Evolutionary conservation across 2,113 vertebrate genomes (phyloP), one percentile per base, ranked within the genome.

Genomic region (Hemichromis elongatus): DNA sequence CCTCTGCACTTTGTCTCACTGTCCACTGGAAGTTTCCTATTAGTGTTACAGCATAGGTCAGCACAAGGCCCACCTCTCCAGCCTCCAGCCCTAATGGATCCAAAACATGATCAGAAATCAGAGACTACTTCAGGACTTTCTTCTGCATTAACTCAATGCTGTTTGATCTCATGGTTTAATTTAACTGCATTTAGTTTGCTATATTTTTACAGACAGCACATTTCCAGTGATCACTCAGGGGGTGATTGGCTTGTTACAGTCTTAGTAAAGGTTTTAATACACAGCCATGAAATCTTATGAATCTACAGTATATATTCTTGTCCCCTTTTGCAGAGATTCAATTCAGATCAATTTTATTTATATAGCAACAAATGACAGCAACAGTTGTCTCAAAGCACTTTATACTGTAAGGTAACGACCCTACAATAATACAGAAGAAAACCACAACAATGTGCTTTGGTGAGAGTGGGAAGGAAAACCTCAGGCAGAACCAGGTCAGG

Each of bases 11-110:
- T 89, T 99, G 98, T 53, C 98, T 95, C 52, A 99, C 97, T 0
- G 96, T 97, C 98, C 98, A 99, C 96, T 99, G 98, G 95, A 99
- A 99, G 82, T 97, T 97, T 30, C 98, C 98, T 94, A 98, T 97
- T 85, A 99, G 95, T 0, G 97, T 97, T 73, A 99, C 95, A 1
- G 97, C 92, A 2, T 99, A 99, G 82, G 96, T 97, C 33, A 99
- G 92, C 0, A 96, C 97, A 92, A 99, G 91, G 45, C 98, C 98
- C 19, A 99, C 98, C 56, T 97, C 93, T 16, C 98, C 98, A 0
- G 98, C 97, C 2, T 97, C 95, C 93, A 99, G 42, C 77, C 95
- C 98, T 99, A 30, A 26, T 4, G 4, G 9, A 57, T 54, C 24
- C 47, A 30, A 28, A 13, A 13, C 10, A 52, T 52, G 19, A 52